Conservation (phyloP, 2,888 invertebrate genomes). For the Noctua janthe region DNA sequence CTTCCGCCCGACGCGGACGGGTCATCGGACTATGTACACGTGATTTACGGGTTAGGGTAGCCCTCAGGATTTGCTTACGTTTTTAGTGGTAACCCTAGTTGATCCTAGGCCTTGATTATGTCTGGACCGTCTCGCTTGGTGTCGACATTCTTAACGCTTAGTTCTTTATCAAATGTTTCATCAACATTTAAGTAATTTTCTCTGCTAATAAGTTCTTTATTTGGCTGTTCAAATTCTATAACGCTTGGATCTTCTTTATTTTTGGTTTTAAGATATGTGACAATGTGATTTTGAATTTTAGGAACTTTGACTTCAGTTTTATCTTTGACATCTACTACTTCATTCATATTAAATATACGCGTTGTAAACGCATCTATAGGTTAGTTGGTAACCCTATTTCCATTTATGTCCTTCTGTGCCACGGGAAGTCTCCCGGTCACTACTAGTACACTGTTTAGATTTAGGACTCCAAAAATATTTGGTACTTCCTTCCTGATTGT, state of each 20-base stretch:
- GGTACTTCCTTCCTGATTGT: conserved; percentile 64
- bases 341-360: background rate
- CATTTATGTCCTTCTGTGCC: conserved; percentile 32
- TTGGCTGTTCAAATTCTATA: background rate
- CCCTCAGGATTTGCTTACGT: conserved; percentile 46
- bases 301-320: background rate
- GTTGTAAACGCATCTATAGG: background rate
- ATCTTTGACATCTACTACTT: background rate
- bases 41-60: conserved; percentile 68
- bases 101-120: conserved; percentile 30
- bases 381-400: conserved; percentile 57
- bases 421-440: conserved; percentile 61
- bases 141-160: background rate
- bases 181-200: background rate
- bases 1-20: conserved; percentile 64
- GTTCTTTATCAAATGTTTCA: background rate
- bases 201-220: background rate
- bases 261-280: background rate
- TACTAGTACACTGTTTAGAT: conserved; percentile 60
- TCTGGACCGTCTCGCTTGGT: conserved; percentile 5
- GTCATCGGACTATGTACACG: conserved; percentile 68
- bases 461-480: conserved; percentile 60
- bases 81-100: conserved; percentile 31
- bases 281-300: background rate
- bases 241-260: background rate